Evolutionary conservation across 2,113 vertebrate genomes (phyloP).

Genomic region (Urocolius indicus): DNA sequence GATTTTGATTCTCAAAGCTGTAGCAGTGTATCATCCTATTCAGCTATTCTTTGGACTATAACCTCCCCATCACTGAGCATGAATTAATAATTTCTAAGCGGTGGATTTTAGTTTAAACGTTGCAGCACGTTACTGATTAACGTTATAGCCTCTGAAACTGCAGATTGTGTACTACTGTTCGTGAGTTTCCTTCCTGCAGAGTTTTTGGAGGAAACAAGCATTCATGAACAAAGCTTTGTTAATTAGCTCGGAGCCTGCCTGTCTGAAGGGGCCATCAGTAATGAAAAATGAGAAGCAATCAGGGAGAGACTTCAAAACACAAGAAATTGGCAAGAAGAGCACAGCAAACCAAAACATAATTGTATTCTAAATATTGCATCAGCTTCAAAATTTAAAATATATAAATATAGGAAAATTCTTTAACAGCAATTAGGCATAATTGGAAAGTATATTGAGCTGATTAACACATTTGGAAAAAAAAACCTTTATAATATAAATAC

Average conservation of each 20-base stretch:
- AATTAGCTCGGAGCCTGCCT: slow-evolving; percentile 67
- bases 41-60: not conserved
- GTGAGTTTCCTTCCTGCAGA: slow-evolving; percentile 53
- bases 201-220: slow-evolving; percentile 63
- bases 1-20: not conserved
- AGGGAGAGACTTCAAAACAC: slow-evolving; percentile 54
- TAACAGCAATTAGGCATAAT: not conserved
- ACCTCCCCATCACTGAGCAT: not conserved
- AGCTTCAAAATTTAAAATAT: not conserved
- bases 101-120: not conserved
- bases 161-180: slow-evolving; percentile 25
- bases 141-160: slow-evolving; percentile 13
- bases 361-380: slow-evolving; percentile 38
- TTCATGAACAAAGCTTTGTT: slow-evolving; percentile 62
- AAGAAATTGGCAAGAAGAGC: slow-evolving; percentile 43
- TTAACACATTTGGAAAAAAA: not conserved
- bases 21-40: not conserved
- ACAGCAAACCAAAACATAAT: slow-evolving; percentile 36
- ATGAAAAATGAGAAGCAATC: slow-evolving; percentile 68
- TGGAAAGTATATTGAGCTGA: not conserved
- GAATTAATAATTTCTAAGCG: not conserved
- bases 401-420: not conserved
- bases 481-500: not conserved
- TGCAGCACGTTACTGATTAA: slow-evolving; percentile 22
- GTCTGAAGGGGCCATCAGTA: slow-evolving; percentile 56